phyloP scores from a whole-genome alignment of 2,797 vertebrate species.

The Xenopus petersii region DNA sequence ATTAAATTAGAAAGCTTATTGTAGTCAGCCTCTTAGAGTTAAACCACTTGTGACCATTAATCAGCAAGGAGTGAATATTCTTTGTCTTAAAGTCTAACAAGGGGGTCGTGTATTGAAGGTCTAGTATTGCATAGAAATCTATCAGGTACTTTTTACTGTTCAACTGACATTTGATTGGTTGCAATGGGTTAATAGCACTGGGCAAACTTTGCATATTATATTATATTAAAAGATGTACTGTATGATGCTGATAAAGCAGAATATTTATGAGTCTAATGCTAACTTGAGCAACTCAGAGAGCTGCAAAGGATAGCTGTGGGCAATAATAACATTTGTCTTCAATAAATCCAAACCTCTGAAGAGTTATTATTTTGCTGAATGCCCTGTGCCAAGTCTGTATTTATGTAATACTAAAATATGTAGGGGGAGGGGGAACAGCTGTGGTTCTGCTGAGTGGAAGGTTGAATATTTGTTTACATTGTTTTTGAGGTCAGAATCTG shows the following conservation, averaged over 20 bases:
- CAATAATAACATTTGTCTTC: constrained; percentile 36
- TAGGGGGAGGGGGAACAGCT: constrained; percentile 23
- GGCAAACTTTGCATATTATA: too few species aligned
- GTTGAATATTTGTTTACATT: constrained; percentile 39
- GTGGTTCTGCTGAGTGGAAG: constrained; percentile 10
- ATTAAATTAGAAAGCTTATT: background rate
- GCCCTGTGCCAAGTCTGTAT: constrained; percentile 37
- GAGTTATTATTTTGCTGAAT: constrained; percentile 27
- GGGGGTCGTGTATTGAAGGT: too few species aligned
- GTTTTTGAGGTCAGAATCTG: constrained; percentile 10
- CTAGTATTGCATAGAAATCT: too few species aligned
- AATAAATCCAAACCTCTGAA: constrained; percentile 33
- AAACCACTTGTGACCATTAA: background rate
- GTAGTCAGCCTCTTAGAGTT: background rate
- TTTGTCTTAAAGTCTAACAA: too few species aligned
- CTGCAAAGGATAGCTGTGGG: constrained; percentile 10
- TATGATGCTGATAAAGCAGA: background rate
- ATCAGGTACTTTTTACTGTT: background rate
- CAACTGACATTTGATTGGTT: too few species aligned
- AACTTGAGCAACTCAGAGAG: constrained; percentile 14
- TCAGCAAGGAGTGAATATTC: background rate
- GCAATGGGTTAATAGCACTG: too few species aligned
- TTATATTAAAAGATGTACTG: background rate
- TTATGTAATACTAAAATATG: constrained; percentile 35
- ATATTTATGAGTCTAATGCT: background rate